Base-by-base conservation (phyloP, 2,888 invertebrate species). In the Stramonita haemastoma region DNA sequence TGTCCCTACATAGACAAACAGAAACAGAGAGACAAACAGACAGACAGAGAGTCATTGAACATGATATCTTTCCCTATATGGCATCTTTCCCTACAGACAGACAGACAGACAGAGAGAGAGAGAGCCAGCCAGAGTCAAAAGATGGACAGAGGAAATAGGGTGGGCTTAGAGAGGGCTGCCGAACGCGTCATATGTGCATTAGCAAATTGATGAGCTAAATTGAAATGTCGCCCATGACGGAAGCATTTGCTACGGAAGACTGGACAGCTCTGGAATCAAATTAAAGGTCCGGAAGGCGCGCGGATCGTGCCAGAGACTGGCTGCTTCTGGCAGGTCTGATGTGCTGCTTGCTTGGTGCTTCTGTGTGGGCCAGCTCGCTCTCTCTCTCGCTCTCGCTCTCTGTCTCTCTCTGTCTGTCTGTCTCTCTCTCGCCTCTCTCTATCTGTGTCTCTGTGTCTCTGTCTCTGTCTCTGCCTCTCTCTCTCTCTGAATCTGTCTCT, bases 151-250 rank as follows among this genome's bases (percentile, higher is more conserved):
- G 70, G 87, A 87, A 56, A 77, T 56, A 87, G 29, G 77, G 56
- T 29, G 32, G 36, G 22, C 79, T 79, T 79, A 79, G 34, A 26
- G 19, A 19, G 34, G 34, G 73, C 73, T 46, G 87, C 79, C 34
- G 79, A 56, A 73, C 77, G 57, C 57, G 46, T 26, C 87, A 36
- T 73, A 56, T 56, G 46, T 56, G 56, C 87, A 79, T 87, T 87
- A 77, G 87, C 87, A 87, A 87, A 87, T 87, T 87, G 87, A 87
- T 87, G 77, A 87, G 77, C 32, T 26, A 56, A 87, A 87, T 87
- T 87, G 87, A 87, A 87, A 77, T 77, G 87, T 87, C 87, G 73
- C 77, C 87, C 56, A 29, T 73, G 87, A 79, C 36, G 79, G 56
- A 70, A 79, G 87, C 79, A 56, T 46, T 77, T 77, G 79, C 26